Conservation (phyloP, 2,797 vertebrate genomes). For the Dallia pectoralis region DNA sequence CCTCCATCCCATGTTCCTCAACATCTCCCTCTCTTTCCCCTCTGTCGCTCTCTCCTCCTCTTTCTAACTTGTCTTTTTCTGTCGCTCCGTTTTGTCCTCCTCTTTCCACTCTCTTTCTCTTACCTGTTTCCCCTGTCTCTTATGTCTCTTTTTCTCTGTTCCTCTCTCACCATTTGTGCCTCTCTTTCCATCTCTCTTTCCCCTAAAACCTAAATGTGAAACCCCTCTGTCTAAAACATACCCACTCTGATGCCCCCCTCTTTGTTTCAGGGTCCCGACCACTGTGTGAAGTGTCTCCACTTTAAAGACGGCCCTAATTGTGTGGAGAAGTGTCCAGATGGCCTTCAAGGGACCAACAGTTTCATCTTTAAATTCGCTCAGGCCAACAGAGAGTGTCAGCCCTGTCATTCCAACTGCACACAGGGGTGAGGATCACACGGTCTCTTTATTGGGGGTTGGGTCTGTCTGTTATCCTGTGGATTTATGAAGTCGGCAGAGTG, state of each 20-base stretch:
- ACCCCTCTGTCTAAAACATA: too few species aligned
- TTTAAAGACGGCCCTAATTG: conserved; percentile 91
- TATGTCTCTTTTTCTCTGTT: conserved; percentile 1
- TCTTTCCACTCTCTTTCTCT: conserved; percentile 5
- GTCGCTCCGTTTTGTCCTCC: conserved; percentile 13
- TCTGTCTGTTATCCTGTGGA: neutral
- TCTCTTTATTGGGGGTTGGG: conserved; percentile 3
- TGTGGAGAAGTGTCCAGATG: conserved; percentile 88
- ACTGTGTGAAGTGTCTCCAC: conserved; percentile 85
- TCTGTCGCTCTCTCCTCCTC: conserved; percentile 30
- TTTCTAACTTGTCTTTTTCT: conserved; percentile 14
- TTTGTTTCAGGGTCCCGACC: conserved; percentile 80
- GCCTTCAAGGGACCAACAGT: conserved; percentile 83
- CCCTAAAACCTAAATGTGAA: too few species aligned
- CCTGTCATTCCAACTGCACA: conserved; percentile 86
- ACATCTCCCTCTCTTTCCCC: neutral
- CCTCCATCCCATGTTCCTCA: conserved; percentile 22
- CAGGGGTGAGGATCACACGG: conserved; percentile 78
- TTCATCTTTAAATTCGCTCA: conserved; percentile 90
- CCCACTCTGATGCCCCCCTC: conserved; percentile 12
- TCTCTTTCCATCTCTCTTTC: conserved; percentile 12
- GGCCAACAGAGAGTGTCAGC: conserved; percentile 83
- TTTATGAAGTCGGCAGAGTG: neutral
- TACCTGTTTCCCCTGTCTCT: neutral
- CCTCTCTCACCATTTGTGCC: neutral